Evolutionary conservation across 2,113 vertebrate species (phyloP), one percentile per base, ranked within the genome.

Genomic region (Eudyptes chrysolophus): DNA sequence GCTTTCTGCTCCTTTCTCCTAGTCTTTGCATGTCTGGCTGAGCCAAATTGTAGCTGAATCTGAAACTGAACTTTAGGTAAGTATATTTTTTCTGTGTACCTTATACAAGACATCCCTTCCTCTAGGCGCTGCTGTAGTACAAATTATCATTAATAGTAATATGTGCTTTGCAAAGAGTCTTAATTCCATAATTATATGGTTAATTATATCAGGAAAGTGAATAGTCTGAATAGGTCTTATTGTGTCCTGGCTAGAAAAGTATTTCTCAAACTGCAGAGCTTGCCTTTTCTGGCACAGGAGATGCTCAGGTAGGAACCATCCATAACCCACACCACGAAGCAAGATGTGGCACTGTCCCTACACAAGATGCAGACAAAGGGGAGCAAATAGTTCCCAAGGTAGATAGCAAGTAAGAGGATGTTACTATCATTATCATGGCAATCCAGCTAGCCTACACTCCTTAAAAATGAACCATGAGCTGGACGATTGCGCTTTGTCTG

Each of bases 131-230:
- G 85, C 87, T 94, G 89, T 93, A 95, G 71, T 93, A 97, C 94
- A 97, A 97, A 97, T 97, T 96, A 96, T 90, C 15, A 2, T 78
- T 95, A 97, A 85, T 95, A 95, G 89, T 89, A 96, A 87, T 92
- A 83, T 30, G 58, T 87, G 60, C 57, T 97, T 90, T 94, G 94
- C 52, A 82, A 76, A 79, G 15, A 92, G 84, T 58, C 42, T 92
- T 94, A 96, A 97, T 96, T 93, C 97, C 75, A 77, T 97, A 96
- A 97, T 96, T 96, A 96, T 83, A 93, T 76, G 94, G 70, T 83
- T 89, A 96, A 94, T 96, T 95, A 95, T 77, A 85, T 64, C 84
- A 74, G 42, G 55, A 87, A 92, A 96, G n/a, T 38, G n/a, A 90
- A 87, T 77, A 74, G 81, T 87, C n/a, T 96, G 81, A 79, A 83